Evolutionary conservation across 2,113 vertebrate species (phyloP), one percentile per base, ranked within the genome.

Genomic region (Cyprinus carpio): DNA sequence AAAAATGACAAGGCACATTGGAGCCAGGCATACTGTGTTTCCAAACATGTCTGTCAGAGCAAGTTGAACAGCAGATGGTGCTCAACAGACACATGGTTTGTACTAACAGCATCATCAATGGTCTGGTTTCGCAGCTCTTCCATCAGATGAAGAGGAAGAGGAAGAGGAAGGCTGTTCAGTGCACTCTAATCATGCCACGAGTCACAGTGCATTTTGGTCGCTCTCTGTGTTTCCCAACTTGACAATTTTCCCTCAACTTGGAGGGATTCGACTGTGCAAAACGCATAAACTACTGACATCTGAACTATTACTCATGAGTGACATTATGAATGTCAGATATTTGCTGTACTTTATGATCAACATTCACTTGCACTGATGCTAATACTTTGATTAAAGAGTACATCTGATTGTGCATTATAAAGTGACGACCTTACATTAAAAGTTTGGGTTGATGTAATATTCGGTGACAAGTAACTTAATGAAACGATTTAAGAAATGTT

Each of bases 171-270:
- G 51, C 75, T 56, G 12, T 60, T 60, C 54, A 23, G 62, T 46
- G 43, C 76, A 81, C 79, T 51, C 74, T 18, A 7, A 67, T 67
- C 37, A 81, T 3, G 40, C 58, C 78, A 49, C 9, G 3, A 27
- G 15, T 23, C n/a, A 27, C 77, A 64, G 37, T 64, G 78, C 58
- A 69, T 81, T 64, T 81, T 81, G 79, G 79, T 69, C 79, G 2
- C 79, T 81, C 37, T 65, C 27, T 10, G 37, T 67, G 79, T 81
- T 69, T 69, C 43, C 25, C 43, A 69, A 31, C 79, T 69, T 4
- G 23, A 62, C 8, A 12, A 56, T 13, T 40, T 3, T 40, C 56
- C 54, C 67, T 37, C 18, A 20, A 5, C 65, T 37, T 37, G 16
- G 18, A 37, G 49, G 18, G 27, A 46, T 29, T 43, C 13, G 54